Evolutionary conservation across 2,888 invertebrate species (phyloP), one percentile per base, ranked within the genome.

Genomic region (Diabrotica balteata): DNA sequence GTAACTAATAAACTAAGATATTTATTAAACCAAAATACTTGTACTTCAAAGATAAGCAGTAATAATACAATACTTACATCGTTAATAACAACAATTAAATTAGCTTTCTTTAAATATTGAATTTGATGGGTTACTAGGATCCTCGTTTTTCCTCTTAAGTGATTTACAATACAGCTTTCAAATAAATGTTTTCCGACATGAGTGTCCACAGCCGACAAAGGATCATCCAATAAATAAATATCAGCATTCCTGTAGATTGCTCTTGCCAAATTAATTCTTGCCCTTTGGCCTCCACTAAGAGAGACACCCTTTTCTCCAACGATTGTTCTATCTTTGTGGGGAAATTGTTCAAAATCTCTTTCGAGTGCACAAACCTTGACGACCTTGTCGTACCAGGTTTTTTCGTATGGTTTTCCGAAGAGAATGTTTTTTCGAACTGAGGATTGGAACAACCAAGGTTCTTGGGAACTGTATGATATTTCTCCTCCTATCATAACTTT

Each of bases 401-500:
- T 80, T 67, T 87, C 81, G 69, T 84, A 87, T 0, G 83, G 78
- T 68, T 85, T 83, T 0, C 91, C 92, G 80, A 93, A 92, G 4
- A 90, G 78, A 73, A 98, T 94, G 82, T 98, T 98, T 78, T 96
- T 95, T 9, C 93, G 87, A 0, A 98, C 90, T 69, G 93, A 93
- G n/a, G 90, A 91, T 65, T 90, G 90, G 77, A 92, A 92, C 0
- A 92, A 80, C 95, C 95, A 96, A 0, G 95, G 92, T 79, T 95
- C 91, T 81, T 95, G 94, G 60, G 93, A 90, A 1, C 93, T 91
- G 79, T 95, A 95, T 0, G 90, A 89, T 0, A 91, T 85, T 1
- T 85, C 86, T 7, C 94, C 94, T 5, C 87, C 87, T 8, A 93
- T 85, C 77, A 88, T 85, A 7, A 93, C 81, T 4, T 83, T 84